Evolutionary conservation across 2,113 vertebrate species (phyloP).

Genomic region (Aphelocoma coerulescens): DNA sequence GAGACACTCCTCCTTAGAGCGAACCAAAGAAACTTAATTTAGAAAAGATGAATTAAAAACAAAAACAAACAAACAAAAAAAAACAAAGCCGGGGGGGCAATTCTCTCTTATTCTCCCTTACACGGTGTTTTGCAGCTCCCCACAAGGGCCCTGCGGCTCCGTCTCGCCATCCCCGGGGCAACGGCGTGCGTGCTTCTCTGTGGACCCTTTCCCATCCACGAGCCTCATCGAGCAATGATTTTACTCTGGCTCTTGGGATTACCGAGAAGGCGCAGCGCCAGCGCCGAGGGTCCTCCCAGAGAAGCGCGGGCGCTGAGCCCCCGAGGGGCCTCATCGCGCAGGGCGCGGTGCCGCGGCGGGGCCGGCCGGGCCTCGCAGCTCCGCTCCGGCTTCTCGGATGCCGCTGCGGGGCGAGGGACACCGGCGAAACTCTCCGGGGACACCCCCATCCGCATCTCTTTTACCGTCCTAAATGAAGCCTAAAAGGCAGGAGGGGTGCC

Average conservation of each 20-base stretch:
- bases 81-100: accelerated
- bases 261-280: not conserved
- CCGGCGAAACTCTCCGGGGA: no score
- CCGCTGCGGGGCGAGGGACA: not conserved
- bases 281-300: not conserved
- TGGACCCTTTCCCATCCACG: not conserved
- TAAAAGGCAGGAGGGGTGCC: not conserved
- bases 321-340: not conserved
- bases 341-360: not conserved
- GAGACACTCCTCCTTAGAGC: not conserved
- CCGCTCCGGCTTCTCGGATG: no score
- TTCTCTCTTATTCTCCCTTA: not conserved
- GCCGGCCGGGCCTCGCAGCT: not conserved
- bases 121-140: not conserved
- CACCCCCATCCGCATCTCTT: not conserved
- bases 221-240: not conserved
- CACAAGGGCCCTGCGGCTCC: not conserved
- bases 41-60: not conserved
- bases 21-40: not conserved
- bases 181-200: not conserved
- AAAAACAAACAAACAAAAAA: no score
- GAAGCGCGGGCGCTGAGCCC: not conserved
- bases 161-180: not conserved
- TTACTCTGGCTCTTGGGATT: not conserved
- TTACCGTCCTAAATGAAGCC: not conserved